Conservation (phyloP, 2,797 vertebrate genomes). For the Sebastes umbrosus region DNA sequence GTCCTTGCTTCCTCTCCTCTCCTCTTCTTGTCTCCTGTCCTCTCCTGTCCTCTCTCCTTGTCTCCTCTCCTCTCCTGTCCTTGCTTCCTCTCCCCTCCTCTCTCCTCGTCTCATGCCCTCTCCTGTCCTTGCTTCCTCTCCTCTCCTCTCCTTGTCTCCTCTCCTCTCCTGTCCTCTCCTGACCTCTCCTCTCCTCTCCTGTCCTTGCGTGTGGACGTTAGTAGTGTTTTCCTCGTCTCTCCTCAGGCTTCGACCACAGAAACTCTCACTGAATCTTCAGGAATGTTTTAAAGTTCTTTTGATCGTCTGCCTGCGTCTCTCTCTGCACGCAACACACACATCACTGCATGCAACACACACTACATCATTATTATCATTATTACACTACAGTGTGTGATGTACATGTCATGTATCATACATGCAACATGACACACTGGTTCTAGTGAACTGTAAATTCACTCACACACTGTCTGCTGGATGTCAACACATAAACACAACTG, state of each 20-base stretch:
- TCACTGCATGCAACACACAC: background rate
- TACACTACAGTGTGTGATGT: background rate
- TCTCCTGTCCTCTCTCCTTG: background rate
- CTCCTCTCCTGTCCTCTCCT: background rate
- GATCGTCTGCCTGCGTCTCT: conserved; percentile 20
- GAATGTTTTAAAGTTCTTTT: conserved; percentile 58
- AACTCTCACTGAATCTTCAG: conserved; percentile 27
- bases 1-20: background rate
- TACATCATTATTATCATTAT: conserved; percentile 1
- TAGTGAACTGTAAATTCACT: background rate
- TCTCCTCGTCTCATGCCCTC: background rate
- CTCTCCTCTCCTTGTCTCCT: background rate
- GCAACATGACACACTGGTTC: background rate
- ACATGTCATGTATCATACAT: background rate
- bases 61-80: background rate
- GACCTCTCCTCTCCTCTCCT: background rate
- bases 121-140: background rate
- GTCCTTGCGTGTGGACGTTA: conserved; percentile 25
- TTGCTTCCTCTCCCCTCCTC: too few relatives aligned
- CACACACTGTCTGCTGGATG: background rate
- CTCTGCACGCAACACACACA: conserved; percentile 45
- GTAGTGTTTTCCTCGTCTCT: conserved; percentile 22
- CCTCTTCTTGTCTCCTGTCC: too few relatives aligned
- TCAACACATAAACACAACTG: background rate
- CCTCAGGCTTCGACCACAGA: conserved; percentile 66